Evolutionary conservation across 2,888 invertebrate genomes (phyloP), one percentile per base, ranked within the genome.

Genomic region (Andrena bucephala): DNA sequence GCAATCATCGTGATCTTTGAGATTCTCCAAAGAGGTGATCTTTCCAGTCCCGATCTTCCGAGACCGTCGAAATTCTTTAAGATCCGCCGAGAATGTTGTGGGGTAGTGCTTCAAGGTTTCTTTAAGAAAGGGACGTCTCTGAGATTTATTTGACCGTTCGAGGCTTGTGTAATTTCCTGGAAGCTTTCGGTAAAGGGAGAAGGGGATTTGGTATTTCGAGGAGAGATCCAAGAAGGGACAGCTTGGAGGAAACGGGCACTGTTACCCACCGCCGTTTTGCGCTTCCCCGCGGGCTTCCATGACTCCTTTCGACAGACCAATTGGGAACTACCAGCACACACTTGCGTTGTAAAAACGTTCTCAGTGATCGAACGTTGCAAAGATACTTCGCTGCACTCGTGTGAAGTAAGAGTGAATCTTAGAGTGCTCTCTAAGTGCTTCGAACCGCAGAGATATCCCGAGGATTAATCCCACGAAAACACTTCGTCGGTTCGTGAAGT

Each of bases 361-460:
- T 2, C n/a, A 36, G 16, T 36, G 62, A 42, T 57, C 42, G 16
- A 57, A 20, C 20, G 59, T 20, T 48, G 54, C 8, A 5, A 54
- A 33, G 50, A 57, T 57, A 73, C 31, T 42, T 72, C n/a, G 10
- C 24, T 24, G 54, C 29, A 31, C 8, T 20, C 29, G 16, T 36
- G 27, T 29, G 1, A 16, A 36, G 29, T 20, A 63, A 20, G 42
- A 8, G 24, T n/a, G 16, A 2, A 50, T 60, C 29, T 36, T 66
- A 6, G 7, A 42, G 59, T 16, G 77, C 60, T 77, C 16, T 6
- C n/a, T 29, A 42, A 69, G 75, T 65, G 65, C 36, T 31, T 52
- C 48, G 42, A 69, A 31, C 2, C 75, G 13, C 65, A 10, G 2
- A n/a, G 16, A 24, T 27, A 66, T 20, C n/a, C n/a, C 10, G 42